Evolutionary conservation across 2,113 vertebrate genomes (phyloP), one percentile per base, ranked within the genome.

Genomic region (Mohoua ochrocephala): DNA sequence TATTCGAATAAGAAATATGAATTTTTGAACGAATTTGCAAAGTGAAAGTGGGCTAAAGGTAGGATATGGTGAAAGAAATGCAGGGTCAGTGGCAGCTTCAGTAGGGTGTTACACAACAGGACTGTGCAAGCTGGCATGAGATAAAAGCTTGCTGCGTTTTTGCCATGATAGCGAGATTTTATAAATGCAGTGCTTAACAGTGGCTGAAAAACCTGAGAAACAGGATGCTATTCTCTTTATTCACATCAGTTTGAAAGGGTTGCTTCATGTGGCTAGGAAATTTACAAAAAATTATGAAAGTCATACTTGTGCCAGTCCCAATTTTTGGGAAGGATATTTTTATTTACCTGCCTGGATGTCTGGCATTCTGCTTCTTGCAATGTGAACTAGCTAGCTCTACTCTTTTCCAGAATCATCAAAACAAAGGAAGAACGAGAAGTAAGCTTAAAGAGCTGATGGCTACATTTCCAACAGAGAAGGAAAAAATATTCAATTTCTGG

Each of bases 21-120:
- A 76, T 90, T 93, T 65, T 69, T 57, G 39, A 94, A 77, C 21
- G 69, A 73, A 73, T 77, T 27, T 85, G 7, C 39, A 31, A 93
- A 93, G 52, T 75, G 44, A 44, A 96, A 96, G 90, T 90, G 63
- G 94, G 87, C 41, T 69, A 93, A 95, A 94, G 94, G 91, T 94
- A 95, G 78, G 45, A 74, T 88, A 77, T 82, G 91, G 65, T 87
- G 87, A 89, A 94, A 96, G 70, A 82, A 92, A 79, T 35, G 10
- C 45, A 39, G 50, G 91, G 89, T 87, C 87, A 84, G 61, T 49
- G 74, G 35, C 68, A 68, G 53, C 57, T 89, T 73, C 84, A 60
- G 41, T 6, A 53, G 13, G 15, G 31, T 76, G 21, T 97, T 96
- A 80, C 89, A 87, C 78, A 96, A 94, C 10, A 76, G 28, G 57